Conservation (phyloP, 2,113 vertebrate species). For the Myrmecobius fasciatus region DNA sequence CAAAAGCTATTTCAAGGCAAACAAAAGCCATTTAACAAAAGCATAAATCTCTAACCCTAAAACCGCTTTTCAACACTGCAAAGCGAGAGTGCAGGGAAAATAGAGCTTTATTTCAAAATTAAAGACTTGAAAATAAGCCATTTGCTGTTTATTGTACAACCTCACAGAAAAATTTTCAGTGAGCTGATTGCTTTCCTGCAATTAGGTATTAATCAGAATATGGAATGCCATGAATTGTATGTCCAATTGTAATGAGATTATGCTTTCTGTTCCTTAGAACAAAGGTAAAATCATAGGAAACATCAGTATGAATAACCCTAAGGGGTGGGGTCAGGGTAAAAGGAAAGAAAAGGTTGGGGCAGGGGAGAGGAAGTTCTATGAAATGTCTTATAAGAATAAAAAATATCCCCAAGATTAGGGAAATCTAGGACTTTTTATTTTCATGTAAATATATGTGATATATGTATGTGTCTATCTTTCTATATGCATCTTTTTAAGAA, state of each 20-base stretch:
- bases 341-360: too few relatives aligned
- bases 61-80: constrained; percentile 10
- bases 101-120: constrained; percentile 48
- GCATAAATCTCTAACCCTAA: constrained; percentile 53
- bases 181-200: constrained; percentile 28
- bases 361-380: neutral
- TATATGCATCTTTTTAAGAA: too few relatives aligned
- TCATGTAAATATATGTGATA: neutral
- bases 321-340: too few relatives aligned
- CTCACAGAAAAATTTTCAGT: neutral
- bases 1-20: constrained; percentile 20
- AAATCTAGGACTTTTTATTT: neutral
- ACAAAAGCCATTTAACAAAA: constrained; percentile 35
- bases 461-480: too few relatives aligned
- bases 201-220: constrained; percentile 43
- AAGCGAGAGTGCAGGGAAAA: neutral
- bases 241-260: neutral
- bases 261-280: neutral
- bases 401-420: neutral
- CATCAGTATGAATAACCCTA: neutral
- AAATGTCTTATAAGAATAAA: neutral
- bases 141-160: constrained; percentile 5
- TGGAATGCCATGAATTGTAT: constrained; percentile 21
- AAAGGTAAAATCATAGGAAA: constrained; percentile 6
- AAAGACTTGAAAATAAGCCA: constrained; percentile 48